These are phyloP conservation scores for Ladona fulva DNA, from an alignment of 1,140 invertebrate species.

Conservation along the genomic window DNA sequence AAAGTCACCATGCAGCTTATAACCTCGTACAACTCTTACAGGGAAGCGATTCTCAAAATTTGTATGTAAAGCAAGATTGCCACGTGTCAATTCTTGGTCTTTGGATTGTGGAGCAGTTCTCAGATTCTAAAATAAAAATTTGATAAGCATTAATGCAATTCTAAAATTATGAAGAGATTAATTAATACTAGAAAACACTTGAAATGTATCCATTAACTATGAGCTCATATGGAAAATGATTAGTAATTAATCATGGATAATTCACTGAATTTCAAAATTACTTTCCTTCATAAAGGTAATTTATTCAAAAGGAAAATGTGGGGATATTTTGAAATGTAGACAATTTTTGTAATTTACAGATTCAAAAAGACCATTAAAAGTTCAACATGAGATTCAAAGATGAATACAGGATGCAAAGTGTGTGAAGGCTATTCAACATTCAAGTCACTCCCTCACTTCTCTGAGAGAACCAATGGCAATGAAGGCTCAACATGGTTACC, in stretches of 20 bases:
- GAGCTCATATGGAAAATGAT: background rate
- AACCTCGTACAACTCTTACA: slow-evolving; percentile 37
- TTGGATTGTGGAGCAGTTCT: slow-evolving; percentile 38
- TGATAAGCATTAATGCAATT: no score
- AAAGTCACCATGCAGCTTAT: slow-evolving; percentile 29
- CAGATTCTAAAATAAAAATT: slow-evolving; percentile 28
- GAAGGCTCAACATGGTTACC: no score
- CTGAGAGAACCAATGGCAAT: no score
- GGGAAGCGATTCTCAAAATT: slow-evolving; percentile 33
- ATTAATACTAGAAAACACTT: no score
- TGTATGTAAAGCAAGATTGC: slow-evolving; percentile 31
- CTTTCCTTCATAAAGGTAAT: background rate
- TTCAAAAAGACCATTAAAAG: no score
- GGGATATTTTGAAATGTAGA: background rate
- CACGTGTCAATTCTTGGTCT: slow-evolving; percentile 34
- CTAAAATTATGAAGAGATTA: no score
- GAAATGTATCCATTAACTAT: background rate
- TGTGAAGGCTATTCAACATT: no score
- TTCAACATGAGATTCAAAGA: no score
- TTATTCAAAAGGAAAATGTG: background rate
- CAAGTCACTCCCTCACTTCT: no score
- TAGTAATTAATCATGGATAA: no score
- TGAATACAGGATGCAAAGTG: no score
- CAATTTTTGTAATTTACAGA: background rate
- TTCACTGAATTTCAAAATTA: no score